These are phyloP conservation scores for Alfaro cultratus DNA, from an alignment of 2,797 vertebrate species.

Conservation along the genomic window DNA sequence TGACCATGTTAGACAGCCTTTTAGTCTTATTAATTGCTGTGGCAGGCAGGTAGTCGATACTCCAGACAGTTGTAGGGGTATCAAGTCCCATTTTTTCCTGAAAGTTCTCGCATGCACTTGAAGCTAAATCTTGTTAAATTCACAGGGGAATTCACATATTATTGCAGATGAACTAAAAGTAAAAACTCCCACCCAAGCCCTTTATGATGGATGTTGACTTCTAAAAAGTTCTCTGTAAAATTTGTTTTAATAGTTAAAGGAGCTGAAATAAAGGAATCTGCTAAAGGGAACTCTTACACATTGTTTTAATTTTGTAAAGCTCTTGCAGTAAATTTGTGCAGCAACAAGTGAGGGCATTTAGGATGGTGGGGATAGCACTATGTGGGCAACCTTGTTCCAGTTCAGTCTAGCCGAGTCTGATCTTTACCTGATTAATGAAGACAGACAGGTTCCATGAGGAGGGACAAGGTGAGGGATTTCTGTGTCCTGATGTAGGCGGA, in stretches of 20 bases:
- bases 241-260: background rate
- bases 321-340: background rate
- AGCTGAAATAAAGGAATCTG: background rate
- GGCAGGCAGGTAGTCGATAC: constrained; percentile 8
- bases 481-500: background rate
- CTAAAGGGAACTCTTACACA: background rate
- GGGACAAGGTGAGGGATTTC: background rate
- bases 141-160: background rate
- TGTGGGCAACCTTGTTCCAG: background rate
- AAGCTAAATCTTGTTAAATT: background rate
- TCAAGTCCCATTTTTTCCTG: background rate
- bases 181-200: background rate
- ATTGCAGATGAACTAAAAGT: background rate
- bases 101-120: background rate
- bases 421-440: constrained; percentile 1
- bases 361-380: background rate
- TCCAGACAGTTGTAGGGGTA: background rate
- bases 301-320: background rate
- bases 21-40: constrained; percentile 1
- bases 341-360: background rate
- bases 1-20: constrained; percentile 9
- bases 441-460: background rate
- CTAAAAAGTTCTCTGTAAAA: background rate
- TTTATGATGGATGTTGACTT: background rate
- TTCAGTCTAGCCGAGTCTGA: background rate